A percentile compares a stretch with the other conserved stretches of the same genome.
These are phyloP conservation scores for Artemia sp. DNA, from an alignment of 2,888 invertebrate species.

Conservation along the genomic window DNA sequence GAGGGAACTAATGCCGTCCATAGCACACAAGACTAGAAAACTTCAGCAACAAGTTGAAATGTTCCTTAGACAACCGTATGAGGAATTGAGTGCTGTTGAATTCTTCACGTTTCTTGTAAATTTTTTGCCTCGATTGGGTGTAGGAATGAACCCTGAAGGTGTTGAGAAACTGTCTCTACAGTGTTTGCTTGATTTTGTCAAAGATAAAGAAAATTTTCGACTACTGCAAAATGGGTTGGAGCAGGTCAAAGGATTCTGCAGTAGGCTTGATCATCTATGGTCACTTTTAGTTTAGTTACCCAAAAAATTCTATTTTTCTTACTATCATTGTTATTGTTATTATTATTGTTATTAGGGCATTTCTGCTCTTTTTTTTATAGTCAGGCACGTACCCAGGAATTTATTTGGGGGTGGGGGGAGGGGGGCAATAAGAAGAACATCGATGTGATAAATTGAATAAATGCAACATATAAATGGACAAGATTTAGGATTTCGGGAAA, in stretches of 20 bases:
- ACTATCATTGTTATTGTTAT: too few relatives aligned
- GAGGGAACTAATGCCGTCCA: not conserved
- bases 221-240: not conserved
- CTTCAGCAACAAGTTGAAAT: not conserved
- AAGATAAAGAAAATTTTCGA: not conserved
- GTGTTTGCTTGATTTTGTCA: not conserved
- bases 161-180: slow-evolving; percentile 1
- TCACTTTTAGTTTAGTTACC: too few relatives aligned
- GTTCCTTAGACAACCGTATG: not conserved
- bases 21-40: not conserved
- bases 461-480: too few relatives aligned
- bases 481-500: too few relatives aligned
- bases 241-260: slow-evolving; percentile 9
- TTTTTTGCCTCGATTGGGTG: not conserved
- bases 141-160: not conserved
- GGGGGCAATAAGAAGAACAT: too few relatives aligned
- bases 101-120: slow-evolving; percentile 10
- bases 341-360: too few relatives aligned
- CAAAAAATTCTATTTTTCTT: too few relatives aligned
- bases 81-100: not conserved
- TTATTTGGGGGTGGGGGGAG: too few relatives aligned
- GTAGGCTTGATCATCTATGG: not conserved
- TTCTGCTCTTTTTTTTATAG: too few relatives aligned
- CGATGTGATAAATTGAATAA: too few relatives aligned
- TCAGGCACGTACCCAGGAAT: too few relatives aligned